Base-by-base conservation (phyloP, 1,140 invertebrate genomes). In the Lamellibrachia luymesi region DNA sequence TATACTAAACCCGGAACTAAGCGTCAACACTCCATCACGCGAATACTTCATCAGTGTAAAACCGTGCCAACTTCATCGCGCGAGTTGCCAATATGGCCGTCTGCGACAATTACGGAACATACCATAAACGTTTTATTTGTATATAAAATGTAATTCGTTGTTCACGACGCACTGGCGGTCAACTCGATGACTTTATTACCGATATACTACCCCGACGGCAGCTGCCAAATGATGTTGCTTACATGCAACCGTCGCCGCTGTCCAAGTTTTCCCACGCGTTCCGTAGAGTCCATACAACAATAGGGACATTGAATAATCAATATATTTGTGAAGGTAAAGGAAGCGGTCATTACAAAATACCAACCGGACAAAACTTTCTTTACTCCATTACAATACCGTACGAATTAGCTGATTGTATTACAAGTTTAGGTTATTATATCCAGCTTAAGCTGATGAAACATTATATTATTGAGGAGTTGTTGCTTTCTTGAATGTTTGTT, bases 1-100 rank as follows among this genome's bases (percentile, higher is more conserved):
- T 80, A 80, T 80, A 80, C 64, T 80, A 10, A 22, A 80, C 64
- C 8, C 6, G 64, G 13, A 80, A 80, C 64, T 80, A 80, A 80
- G 25, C 64, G 25, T 80, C 64, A 80, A 80, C 64, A 80, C 13
- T 80, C 64, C 13, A 80, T 80, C 64, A 80, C 64, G 64, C 64
- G 64, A 80, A 80, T 80, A 80, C 64, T 80, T 80, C 64, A 80
- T 80, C 64, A 80, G 64, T 80, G 64, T 80, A 80, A 80, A 80
- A 22, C 17, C 64, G 64, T 80, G 64, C 64, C 17, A 80, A 80
- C 7, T 80, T 80, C 64, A 22, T 80, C 64, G 64, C 64, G 1
- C 13, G 64, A 80, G 64, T 80, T 80, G 64, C 64, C 64, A 80
- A 2, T 80, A 17, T 80, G 64, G 4, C 64, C 64, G 64, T 80